Percentiles rank a stretch among this genome's conserved stretches.
Conservation (phyloP, 2,888 invertebrate species). For the Ametastegia equiseti region DNA sequence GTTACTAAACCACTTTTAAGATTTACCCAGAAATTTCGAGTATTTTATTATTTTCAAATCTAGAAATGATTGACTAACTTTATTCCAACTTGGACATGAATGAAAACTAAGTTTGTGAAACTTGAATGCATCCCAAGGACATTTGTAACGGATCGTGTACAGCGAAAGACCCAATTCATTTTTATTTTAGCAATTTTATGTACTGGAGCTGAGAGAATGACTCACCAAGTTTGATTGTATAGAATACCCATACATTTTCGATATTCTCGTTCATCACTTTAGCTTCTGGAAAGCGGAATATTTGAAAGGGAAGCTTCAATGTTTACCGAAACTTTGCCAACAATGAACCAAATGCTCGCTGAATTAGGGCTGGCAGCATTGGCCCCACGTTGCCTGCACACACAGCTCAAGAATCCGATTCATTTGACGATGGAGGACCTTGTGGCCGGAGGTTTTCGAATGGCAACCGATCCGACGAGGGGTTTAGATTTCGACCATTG, state of each 20-base stretch:
- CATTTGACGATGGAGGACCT: slow-evolving; percentile 79
- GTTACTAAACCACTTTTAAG: too few species aligned
- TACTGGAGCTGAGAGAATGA: too few species aligned
- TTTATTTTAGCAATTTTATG: too few species aligned
- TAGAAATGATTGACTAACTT: too few species aligned
- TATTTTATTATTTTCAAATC: too few species aligned
- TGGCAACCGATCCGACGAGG: slow-evolving; percentile 76
- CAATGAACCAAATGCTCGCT: slow-evolving; percentile 65
- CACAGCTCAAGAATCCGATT: slow-evolving; percentile 67
- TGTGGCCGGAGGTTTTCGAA: slow-evolving; percentile 77
- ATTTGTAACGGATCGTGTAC: too few species aligned
- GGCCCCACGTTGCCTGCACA: slow-evolving; percentile 67
- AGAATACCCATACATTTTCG: background rate
- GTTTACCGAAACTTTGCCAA: slow-evolving; percentile 66
- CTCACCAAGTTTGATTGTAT: too few species aligned
- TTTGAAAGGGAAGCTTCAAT: slow-evolving; percentile 68
- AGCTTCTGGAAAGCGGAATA: slow-evolving; percentile 62
- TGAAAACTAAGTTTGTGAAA: too few species aligned
- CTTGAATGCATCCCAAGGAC: too few species aligned
- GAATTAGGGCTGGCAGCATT: slow-evolving; percentile 55
- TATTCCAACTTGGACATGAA: too few species aligned
- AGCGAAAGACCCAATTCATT: too few species aligned
- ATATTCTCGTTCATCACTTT: background rate
- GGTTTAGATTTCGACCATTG: slow-evolving; percentile 80
- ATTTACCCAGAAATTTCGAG: too few species aligned